Conservation (phyloP, 1,140 invertebrate genomes). For the Pseudachorutes palmiensis region DNA sequence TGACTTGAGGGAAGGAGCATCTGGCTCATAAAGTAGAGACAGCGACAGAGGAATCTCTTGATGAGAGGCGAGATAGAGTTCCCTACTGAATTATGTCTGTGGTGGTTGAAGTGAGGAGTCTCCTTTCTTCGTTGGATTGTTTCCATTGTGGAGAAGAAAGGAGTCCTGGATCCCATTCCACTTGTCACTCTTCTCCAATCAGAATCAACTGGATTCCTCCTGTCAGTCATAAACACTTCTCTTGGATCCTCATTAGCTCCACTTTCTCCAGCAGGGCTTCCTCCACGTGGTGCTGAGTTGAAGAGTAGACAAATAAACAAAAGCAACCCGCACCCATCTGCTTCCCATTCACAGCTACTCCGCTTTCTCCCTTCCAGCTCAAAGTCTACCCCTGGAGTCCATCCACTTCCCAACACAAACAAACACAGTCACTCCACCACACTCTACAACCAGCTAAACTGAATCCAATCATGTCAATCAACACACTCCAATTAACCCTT, state of each 20-base stretch:
- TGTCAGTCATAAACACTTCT: neutral
- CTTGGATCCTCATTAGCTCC: neutral
- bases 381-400: no score
- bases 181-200: neutral
- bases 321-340: neutral
- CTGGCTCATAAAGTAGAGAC: neutral
- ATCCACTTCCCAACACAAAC: no score
- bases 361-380: neutral
- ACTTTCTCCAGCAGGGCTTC: neutral
- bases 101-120: neutral
- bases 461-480: neutral
- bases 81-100: neutral
- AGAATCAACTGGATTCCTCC: neutral
- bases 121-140: neutral
- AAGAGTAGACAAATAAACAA: neutral
- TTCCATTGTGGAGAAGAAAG: neutral
- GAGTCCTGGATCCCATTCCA: neutral
- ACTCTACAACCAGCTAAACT: neutral
- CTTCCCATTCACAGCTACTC: neutral
- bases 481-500: neutral
- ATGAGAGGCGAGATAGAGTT: neutral
- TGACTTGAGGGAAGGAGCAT: no score
- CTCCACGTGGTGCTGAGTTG: neutral
- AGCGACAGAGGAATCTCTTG: neutral
- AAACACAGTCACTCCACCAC: neutral